Evolutionary conservation across 2,113 vertebrate species (phyloP).

Genomic region (Hoplias malabaricus): DNA sequence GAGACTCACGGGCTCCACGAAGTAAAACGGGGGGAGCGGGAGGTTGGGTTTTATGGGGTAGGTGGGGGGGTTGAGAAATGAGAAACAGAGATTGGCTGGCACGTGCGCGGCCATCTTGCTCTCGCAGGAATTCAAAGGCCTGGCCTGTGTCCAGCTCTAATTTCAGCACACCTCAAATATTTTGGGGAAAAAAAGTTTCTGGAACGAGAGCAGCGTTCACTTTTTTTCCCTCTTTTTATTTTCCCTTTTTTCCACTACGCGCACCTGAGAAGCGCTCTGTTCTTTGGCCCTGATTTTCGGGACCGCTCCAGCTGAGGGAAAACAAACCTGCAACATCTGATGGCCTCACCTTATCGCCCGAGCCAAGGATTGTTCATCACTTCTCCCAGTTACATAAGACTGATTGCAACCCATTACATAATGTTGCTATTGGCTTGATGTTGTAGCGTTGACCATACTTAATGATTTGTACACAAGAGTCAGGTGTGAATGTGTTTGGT

Average conservation of each 20-base stretch:
- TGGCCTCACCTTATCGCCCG: background rate
- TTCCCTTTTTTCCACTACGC: background rate
- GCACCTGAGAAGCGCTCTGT: conserved; percentile 37
- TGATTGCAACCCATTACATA: conserved; percentile 20
- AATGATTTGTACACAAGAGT: background rate
- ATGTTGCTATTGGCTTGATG: conserved; percentile 2
- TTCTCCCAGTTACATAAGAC: conserved; percentile 12
- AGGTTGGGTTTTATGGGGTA: too few relatives aligned
- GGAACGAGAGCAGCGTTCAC: conserved; percentile 42
- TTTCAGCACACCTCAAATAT: conserved; percentile 71
- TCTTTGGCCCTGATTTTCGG: background rate
- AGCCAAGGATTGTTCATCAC: background rate
- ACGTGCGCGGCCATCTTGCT: conserved; percentile 63
- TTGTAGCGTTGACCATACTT: background rate
- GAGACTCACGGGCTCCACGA: conserved; percentile 62
- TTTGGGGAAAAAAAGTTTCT: conserved; percentile 55
- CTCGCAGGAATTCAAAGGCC: conserved; percentile 69
- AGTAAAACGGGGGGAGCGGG: conserved; percentile 60
- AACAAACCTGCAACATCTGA: conserved; percentile 9
- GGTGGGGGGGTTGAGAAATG: conserved; percentile 38
- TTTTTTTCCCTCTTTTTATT: too few relatives aligned
- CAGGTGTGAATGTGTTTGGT: background rate
- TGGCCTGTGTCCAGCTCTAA: conserved; percentile 69
- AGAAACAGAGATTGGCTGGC: conserved; percentile 71
- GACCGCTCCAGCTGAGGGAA: background rate